phyloP scores from a whole-genome alignment of 2,888 invertebrate species.

The Eilema sororculum region DNA sequence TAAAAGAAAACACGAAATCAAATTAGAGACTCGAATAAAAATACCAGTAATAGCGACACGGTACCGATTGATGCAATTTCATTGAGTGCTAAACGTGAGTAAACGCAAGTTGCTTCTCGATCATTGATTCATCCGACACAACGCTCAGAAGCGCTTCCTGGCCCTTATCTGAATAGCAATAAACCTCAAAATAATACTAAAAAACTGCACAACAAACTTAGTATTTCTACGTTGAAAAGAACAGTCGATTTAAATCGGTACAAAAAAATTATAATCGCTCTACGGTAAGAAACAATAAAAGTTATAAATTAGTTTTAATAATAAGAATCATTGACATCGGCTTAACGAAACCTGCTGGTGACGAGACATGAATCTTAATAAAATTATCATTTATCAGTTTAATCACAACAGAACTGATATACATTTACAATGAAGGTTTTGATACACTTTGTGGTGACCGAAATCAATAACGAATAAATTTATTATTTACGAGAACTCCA shows the following conservation, averaged over 20 bases:
- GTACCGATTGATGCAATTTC: conserved; percentile 82
- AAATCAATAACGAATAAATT: background rate
- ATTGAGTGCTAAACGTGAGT: conserved; percentile 84
- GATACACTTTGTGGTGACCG: background rate
- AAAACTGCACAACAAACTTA: conserved; percentile 52
- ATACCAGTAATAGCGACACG: conserved; percentile 81
- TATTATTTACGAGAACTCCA: conserved; percentile 12
- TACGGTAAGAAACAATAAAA: conserved; percentile 80
- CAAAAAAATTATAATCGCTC: conserved; percentile 78
- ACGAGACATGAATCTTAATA: conserved; percentile 78
- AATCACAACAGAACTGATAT: conserved; percentile 22
- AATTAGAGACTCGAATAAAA: conserved; percentile 78
- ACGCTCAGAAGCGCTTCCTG: conserved; percentile 53
- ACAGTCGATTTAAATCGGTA: conserved; percentile 69
- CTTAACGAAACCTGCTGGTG: conserved; percentile 67
- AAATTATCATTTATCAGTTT: conserved; percentile 59
- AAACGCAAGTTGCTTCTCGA: conserved; percentile 72
- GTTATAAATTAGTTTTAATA: conserved; percentile 81
- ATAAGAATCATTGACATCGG: conserved; percentile 80
- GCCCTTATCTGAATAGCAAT: conserved; percentile 59
- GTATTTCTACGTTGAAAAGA: conserved; percentile 64
- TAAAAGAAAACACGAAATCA: conserved; percentile 70
- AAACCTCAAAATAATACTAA: conserved; percentile 60
- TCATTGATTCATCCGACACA: conserved; percentile 66
- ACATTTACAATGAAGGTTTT: background rate